Evolutionary conservation across 2,888 invertebrate genomes (phyloP).

Genomic region (Calameuta idolon): DNA sequence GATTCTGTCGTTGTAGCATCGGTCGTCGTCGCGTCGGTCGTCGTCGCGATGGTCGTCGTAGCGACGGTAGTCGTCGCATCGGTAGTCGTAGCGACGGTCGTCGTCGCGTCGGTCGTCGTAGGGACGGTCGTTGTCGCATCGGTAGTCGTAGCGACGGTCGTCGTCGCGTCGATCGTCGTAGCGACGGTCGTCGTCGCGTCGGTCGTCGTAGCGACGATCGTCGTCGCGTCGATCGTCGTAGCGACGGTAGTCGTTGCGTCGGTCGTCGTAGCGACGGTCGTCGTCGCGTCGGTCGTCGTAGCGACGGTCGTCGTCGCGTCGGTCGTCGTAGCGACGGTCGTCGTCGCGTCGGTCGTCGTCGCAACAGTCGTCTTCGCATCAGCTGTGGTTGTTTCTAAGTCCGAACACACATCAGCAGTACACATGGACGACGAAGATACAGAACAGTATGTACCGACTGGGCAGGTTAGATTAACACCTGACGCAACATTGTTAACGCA

Average conservation of each 20-base stretch:
- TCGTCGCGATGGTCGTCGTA: background rate
- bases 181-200: background rate
- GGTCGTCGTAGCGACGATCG: no score
- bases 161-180: background rate
- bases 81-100: background rate
- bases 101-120: background rate
- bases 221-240: background rate
- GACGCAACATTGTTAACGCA: background rate
- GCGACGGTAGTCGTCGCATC: background rate
- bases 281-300: background rate
- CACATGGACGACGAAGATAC: slow-evolving; percentile 6
- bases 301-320: background rate
- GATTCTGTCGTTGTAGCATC: slow-evolving; percentile 8
- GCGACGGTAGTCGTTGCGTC: background rate
- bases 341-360: background rate
- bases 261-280: background rate
- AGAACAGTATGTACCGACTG: slow-evolving; percentile 13
- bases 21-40: background rate
- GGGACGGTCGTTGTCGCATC: background rate
- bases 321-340: background rate
- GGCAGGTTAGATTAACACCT: slow-evolving; percentile 12
- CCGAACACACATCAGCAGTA: slow-evolving; percentile 7
- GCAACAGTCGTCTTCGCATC: background rate
- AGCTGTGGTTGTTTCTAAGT: background rate
- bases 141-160: background rate